Conservation (phyloP, 2,113 vertebrate species). For the Hemibates koningsi region DNA sequence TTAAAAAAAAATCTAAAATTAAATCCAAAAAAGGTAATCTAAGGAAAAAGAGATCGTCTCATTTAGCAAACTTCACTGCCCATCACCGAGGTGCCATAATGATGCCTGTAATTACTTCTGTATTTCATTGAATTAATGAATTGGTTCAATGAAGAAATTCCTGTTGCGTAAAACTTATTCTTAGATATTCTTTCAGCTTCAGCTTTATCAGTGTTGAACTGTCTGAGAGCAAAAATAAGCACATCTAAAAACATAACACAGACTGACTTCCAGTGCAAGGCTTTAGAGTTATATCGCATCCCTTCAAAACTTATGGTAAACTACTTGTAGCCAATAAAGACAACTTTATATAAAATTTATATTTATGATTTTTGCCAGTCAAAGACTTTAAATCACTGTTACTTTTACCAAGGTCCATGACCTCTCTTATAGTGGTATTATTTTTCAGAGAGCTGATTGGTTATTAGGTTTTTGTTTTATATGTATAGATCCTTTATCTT, state of each 20-base stretch:
- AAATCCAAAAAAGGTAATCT: not conserved
- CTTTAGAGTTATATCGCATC: accelerated
- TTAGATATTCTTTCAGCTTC: not conserved
- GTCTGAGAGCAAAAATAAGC: not conserved
- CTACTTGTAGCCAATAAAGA: not conserved
- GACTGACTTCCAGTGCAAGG: not conserved
- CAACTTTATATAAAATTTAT: not conserved
- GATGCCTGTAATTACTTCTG: not conserved
- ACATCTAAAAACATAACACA: not conserved
- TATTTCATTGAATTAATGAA: not conserved
- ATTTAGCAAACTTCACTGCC: not conserved
- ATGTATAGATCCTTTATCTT: not conserved
- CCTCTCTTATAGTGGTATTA: not conserved
- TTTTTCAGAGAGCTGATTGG: not conserved
- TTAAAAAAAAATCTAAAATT: not conserved
- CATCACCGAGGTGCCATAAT: not conserved
- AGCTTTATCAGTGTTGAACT: not conserved
- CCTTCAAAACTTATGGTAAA: not conserved
- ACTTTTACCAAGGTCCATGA: not conserved
- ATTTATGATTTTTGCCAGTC: not conserved
- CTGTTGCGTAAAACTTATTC: accelerated
- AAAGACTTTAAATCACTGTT: not conserved
- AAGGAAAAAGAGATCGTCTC: not conserved
- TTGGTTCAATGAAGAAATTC: not conserved
- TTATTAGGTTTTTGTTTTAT: not conserved